A percentile compares a stretch with the other conserved stretches of the same genome.
Evolutionary conservation across 2,797 vertebrate species (phyloP).

Genomic region (Etheostoma nigrum): DNA sequence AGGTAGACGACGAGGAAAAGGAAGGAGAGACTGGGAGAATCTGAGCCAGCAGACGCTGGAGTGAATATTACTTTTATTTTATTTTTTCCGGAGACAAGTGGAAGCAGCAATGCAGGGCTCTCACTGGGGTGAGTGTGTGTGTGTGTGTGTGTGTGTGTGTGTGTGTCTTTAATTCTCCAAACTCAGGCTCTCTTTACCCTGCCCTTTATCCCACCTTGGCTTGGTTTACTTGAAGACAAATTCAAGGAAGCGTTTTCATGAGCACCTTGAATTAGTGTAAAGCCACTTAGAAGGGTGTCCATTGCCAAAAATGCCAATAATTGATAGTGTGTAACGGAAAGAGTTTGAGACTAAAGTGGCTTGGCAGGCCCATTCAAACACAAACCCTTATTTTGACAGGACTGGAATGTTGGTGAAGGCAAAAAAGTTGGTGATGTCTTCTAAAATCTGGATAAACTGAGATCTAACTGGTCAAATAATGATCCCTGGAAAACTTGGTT

Average conservation of each 20-base stretch:
- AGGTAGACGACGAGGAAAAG: conserved; percentile 47
- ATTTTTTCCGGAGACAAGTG: conserved; percentile 62
- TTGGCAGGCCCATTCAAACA: conserved; percentile 26
- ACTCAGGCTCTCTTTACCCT: conserved; percentile 18
- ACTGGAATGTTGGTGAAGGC: conserved; percentile 41
- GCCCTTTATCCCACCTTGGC: conserved; percentile 26
- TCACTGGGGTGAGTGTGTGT: conserved; percentile 74
- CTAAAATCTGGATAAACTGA: conserved; percentile 20
- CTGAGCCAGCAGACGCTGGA: conserved; percentile 51
- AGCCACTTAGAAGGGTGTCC: conserved; percentile 52
- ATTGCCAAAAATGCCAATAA: conserved; percentile 43
- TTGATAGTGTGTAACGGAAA: conserved; percentile 56
- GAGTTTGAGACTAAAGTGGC: conserved; percentile 49
- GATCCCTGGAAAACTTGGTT: conserved; percentile 25
- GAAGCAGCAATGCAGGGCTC: conserved; percentile 83
- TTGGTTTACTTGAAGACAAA: conserved; percentile 36
- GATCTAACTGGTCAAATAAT: conserved; percentile 9
- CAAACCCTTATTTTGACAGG: conserved; percentile 43
- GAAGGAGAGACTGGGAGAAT: conserved; percentile 33
- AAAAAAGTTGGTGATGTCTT: conserved; percentile 22
- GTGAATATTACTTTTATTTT: conserved; percentile 53
- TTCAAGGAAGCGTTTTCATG: conserved; percentile 60
- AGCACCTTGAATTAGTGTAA: conserved; percentile 34
- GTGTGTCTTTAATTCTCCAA: conserved; percentile 34
- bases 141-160: conserved; percentile 22